Evolutionary conservation across 2,888 invertebrate species (phyloP), one percentile per base, ranked within the genome.

Genomic region (Catocala fraxini): DNA sequence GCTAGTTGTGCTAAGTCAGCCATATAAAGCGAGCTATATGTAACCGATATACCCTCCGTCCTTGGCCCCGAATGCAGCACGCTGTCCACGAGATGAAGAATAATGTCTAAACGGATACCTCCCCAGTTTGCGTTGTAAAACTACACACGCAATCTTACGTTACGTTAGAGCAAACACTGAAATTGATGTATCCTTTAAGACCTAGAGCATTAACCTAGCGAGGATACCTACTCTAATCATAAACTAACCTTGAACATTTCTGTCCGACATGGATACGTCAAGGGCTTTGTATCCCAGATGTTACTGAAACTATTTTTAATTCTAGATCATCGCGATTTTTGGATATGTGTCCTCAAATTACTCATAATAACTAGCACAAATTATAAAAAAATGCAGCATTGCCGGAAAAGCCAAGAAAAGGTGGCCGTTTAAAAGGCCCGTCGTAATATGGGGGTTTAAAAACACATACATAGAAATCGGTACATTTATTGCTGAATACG

Each of bases 11-110:
- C 63, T 63, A 75, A 83, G 75, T 80, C 79, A 81, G 72, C 81
- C 80, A 84, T 83, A 87, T 82, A 86, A 89, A 87, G 87, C 84
- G 85, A 81, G 77, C 84, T 80, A 80, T 77, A 80, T 83, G 91
- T 87, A 91, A 92, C 89, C 88, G 85, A 91, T 90, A 89, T 83
- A 83, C 79, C 83, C 79, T 79, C 75, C 73, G 76, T 77, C 92
- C 91, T 90, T 91, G 92, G 88, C 91, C 90, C 88, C 87, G 87
- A 91, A 91, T 88, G 87, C 89, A 85, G 68, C 70, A 63, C 69
- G 76, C 84, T 84, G 86, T 84, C 85, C 79, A 59, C 75, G 59
- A 83, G 85, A 90, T 90, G 89, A 89, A 89, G 89, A 89, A 84
- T 89, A 81, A 90, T 89, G 86, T 84, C 81, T 68, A 56, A 68